phyloP scores from a whole-genome alignment of 2,888 invertebrate species.

The Neoaliturus tenellus region DNA sequence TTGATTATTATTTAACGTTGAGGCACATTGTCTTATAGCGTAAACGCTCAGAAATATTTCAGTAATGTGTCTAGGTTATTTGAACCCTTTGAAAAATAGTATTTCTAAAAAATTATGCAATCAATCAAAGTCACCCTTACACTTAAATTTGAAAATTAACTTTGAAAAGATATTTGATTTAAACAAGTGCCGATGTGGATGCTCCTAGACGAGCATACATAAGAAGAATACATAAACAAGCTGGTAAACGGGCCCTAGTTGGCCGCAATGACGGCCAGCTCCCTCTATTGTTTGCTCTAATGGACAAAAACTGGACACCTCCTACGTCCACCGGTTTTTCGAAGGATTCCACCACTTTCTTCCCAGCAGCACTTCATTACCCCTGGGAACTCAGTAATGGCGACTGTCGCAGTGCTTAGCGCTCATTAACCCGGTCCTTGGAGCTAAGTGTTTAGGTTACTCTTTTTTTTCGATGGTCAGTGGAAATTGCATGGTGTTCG shows the following conservation, averaged over 20 bases:
- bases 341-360: constrained; percentile 17
- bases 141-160: too few relatives aligned
- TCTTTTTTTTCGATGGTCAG: neutral
- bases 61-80: too few relatives aligned
- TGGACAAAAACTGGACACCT: constrained; percentile 25
- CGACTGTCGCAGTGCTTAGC: constrained; percentile 9
- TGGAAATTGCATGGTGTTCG: neutral
- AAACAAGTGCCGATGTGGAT: too few relatives aligned
- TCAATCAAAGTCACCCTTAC: too few relatives aligned
- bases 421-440: neutral
- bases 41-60: too few relatives aligned
- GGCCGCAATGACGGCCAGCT: neutral
- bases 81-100: too few relatives aligned
- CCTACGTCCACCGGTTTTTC: neutral
- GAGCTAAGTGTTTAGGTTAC: neutral
- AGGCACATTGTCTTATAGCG: too few relatives aligned
- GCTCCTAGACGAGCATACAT: neutral
- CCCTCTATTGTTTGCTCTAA: constrained; percentile 14
- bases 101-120: too few relatives aligned
- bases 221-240: neutral
- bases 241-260: constrained; percentile 4
- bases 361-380: constrained; percentile 27
- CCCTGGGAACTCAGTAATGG: neutral
- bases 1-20: too few relatives aligned
- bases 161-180: too few relatives aligned